These are phyloP conservation scores for Drosophila ezoana DNA, from an alignment of 2,888 invertebrate genomes.

Conservation along the genomic window DNA sequence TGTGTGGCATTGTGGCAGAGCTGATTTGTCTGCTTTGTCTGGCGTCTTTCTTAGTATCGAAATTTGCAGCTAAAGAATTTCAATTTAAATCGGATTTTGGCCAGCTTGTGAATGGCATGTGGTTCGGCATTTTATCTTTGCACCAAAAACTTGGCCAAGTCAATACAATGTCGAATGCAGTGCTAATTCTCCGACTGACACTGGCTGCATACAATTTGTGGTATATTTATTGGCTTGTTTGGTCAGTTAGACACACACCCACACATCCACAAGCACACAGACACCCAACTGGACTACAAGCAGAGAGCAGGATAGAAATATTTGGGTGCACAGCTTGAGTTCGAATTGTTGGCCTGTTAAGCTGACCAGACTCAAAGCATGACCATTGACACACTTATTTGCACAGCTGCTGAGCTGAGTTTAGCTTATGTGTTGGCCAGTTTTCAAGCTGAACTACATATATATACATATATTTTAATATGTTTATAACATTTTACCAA, in stretches of 20 bases:
- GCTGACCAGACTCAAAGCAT: conserved; percentile 53
- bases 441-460: conserved; percentile 10
- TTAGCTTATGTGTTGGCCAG: conserved; percentile 30
- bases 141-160: conserved; percentile 57
- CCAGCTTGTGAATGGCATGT: conserved; percentile 68
- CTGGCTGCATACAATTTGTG: conserved; percentile 79
- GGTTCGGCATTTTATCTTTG: conserved; percentile 63
- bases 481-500: conserved; percentile 59
- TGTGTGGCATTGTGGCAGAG: conserved; percentile 20
- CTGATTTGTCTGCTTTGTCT: conserved; percentile 26
- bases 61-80: conserved; percentile 62
- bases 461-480: conserved; percentile 49
- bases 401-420: conserved; percentile 59
- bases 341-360: conserved; percentile 50
- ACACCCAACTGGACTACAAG: background rate
- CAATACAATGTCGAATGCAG: conserved; percentile 64
- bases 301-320: conserved; percentile 4
- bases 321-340: conserved; percentile 37
- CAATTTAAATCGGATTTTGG: conserved; percentile 79
- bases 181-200: conserved; percentile 57
- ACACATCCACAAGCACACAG: background rate
- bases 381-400: conserved; percentile 73
- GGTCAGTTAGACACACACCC: conserved; percentile 47
- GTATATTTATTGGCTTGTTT: conserved; percentile 80
- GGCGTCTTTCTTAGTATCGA: conserved; percentile 32